Percentiles rank a stretch among this genome's conserved stretches.
Conservation (phyloP, 2,113 vertebrate genomes). For the Mustelus asterias region DNA sequence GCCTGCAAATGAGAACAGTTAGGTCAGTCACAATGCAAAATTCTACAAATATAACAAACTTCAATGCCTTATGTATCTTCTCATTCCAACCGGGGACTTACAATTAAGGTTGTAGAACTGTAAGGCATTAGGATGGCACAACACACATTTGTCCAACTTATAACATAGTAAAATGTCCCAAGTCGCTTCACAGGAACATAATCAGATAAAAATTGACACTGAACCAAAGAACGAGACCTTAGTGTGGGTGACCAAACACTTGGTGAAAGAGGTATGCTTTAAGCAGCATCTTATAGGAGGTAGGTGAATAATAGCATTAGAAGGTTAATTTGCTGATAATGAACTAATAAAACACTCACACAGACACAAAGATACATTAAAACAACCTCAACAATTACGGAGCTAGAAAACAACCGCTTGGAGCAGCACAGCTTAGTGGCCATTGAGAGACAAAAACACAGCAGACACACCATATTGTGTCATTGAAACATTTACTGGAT, state of each 20-base stretch:
- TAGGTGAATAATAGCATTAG: neutral
- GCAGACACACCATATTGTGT: neutral
- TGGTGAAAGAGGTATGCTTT: neutral
- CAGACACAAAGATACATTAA: neutral
- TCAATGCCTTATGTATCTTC: neutral
- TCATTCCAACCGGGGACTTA: neutral
- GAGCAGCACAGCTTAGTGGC: neutral
- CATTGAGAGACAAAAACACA: neutral
- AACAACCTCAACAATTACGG: neutral
- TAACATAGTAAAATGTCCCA: neutral
- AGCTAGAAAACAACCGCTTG: neutral
- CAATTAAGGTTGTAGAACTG: neutral
- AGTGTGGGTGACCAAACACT: neutral
- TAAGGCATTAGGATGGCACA: neutral
- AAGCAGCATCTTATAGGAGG: neutral
- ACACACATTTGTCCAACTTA: neutral
- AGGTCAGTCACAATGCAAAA: constrained; percentile 38
- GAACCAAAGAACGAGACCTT: neutral
- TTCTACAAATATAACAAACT: neutral
- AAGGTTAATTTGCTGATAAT: neutral
- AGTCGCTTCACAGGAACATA: neutral
- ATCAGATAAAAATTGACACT: neutral
- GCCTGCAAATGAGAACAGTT: constrained; percentile 39
- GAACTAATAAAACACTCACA: neutral
- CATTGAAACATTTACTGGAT: neutral